A percentile compares a stretch with the other conserved stretches of the same genome.
phyloP scores from a whole-genome alignment of 2,888 invertebrate species.

The Volucella zonaria region DNA sequence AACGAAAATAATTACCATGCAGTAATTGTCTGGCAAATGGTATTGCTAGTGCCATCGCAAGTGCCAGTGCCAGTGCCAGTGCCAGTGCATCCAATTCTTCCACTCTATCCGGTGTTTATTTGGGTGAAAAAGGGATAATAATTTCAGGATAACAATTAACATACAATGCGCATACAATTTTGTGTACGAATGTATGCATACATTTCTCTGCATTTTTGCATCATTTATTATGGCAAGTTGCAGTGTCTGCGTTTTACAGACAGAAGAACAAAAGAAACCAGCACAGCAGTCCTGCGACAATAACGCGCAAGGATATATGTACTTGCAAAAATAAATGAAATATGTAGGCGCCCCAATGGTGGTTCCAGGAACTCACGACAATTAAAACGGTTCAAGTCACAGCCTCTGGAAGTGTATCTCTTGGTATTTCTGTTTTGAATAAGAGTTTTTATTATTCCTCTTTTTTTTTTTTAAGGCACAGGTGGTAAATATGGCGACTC shows the following conservation, averaged over 20 bases:
- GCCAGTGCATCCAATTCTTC: background rate
- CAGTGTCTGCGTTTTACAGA: constrained; percentile 49
- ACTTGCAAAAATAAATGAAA: constrained; percentile 60
- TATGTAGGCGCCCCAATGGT: constrained; percentile 45
- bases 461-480: too few relatives aligned
- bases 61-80: background rate
- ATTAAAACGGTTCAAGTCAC: constrained; percentile 51
- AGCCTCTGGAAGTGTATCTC: constrained; percentile 48
- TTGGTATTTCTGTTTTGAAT: background rate
- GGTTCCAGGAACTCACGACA: constrained; percentile 19
- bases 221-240: constrained; percentile 67
- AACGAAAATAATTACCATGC: constrained; percentile 54
- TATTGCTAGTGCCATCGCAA: background rate
- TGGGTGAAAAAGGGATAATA: constrained; percentile 58
- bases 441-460: too few relatives aligned
- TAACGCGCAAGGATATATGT: constrained; percentile 41
- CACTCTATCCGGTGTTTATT: constrained; percentile 28
- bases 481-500: too few relatives aligned
- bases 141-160: constrained; percentile 71
- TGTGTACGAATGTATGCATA: background rate
- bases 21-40: constrained; percentile 52
- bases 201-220: constrained; percentile 66
- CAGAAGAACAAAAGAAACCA: constrained; percentile 20
- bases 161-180: constrained; percentile 71
- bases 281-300: constrained; percentile 43